Evolutionary conservation across 2,113 vertebrate species (phyloP), one percentile per base, ranked within the genome.

Genomic region (Helogale parvula): DNA sequence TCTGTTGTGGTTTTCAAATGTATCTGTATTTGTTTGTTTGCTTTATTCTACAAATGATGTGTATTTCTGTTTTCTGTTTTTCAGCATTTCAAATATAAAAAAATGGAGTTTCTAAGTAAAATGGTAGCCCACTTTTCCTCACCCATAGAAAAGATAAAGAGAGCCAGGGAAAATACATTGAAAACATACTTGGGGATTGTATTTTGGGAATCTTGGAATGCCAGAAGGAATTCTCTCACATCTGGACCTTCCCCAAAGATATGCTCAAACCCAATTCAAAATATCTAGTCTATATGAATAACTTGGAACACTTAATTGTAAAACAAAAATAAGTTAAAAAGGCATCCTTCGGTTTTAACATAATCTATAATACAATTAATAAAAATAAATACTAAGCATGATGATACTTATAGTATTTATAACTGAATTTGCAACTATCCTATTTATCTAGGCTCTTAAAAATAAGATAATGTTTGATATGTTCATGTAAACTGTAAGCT

Each of bases 301-400:
- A 63, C 35, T 84, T 66, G 27, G 57, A 89, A 65, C 2, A 84
- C 29, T 63, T 54, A 85, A 17, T 2, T 1, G 80, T 50, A 93
- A 88, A 72, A 65, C 81, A 17, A 71, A 97, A 88, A 54, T 68
- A 45, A 74, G 79, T 79, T 45, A 31, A 83, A 81, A 95, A 63
- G 1, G 1, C 5, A 74, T 87, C 1, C 5, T 95, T 96, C 60
- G 23, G 10, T 5, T 45, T 65, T 91, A 76, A 50, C 4, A 38
- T 19, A 35, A 33, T 27, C 45, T 74, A 16, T 65, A 65, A 35
- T 21, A 33, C 0, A 21, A 69, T 25, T 85, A 77, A 72, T 54
- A 87, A 84, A 93, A 82, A 83, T 29, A 63, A 93, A 81, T n/a
- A 2, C 50, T 72, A 79, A 68, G 16, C 0, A 88, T 68, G 10